Evolutionary conservation across 2,888 invertebrate species (phyloP), one percentile per base, ranked within the genome.

Genomic region (Ptilodon capucinus): DNA sequence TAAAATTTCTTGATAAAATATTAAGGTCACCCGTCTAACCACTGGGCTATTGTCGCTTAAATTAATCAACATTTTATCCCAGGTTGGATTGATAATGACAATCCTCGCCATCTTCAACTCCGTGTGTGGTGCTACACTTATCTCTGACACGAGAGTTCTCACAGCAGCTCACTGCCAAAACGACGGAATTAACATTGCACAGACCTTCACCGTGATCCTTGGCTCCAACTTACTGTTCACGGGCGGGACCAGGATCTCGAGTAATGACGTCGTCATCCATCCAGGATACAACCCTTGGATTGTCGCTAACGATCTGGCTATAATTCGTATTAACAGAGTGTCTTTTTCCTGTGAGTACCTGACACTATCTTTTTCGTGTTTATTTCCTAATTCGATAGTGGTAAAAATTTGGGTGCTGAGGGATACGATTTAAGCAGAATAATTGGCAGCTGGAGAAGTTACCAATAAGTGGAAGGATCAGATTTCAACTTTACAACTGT

Each of bases 91-190:
- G 1, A 57, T 79, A 17, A 61, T 77, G 21, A 61, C 63, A 16
- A 45, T 75, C 16, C 47, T 48, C 1, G 35, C 57, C 6, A 42
- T 69, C 18, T 57, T 49, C 18, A 57, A 55, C 1, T 73, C 76
- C 4, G 67, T 78, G 2, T 81, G 79, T 44, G 79, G 81, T 2
- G 80, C 71, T 11, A 48, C 67, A 2, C 45, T 81, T 9, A 71
- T 81, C 25, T 65, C 69, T 1, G 62, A 68, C 44, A 68, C 52
- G 2, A 59, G 60, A 3, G 52, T 76, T 4, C 46, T 80, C 30
- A 79, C 76, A 3, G 78, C 70, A 3, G 79, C 71, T n/a, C 78
- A 76, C 44, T 78, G 79, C 51, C 59, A 68, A 36, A 64, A 64
- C 41, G 78, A 79, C 32, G 76, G 79, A 14, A 57, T 47, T 36